Evolutionary conservation across 2,888 invertebrate genomes (phyloP).

Genomic region (Noctua janthe): DNA sequence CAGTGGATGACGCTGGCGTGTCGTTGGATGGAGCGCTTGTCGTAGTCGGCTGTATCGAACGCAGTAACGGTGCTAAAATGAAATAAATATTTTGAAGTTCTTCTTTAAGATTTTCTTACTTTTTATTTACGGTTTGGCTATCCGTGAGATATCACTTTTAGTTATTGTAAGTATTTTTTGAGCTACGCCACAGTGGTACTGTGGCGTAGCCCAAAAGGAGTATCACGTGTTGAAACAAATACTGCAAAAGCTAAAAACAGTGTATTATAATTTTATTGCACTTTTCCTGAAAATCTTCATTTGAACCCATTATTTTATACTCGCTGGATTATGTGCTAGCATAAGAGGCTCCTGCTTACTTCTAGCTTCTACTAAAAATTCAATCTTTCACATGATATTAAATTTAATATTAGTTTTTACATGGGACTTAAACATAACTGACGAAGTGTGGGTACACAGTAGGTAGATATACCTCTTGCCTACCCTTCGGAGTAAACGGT

Average conservation of each 20-base stretch:
- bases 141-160: not conserved
- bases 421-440: not conserved
- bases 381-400: not conserved
- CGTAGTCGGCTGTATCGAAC: constrained; percentile 62
- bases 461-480: not conserved
- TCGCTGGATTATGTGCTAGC: not conserved
- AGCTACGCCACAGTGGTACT: not conserved
- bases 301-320: not conserved
- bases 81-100: not conserved
- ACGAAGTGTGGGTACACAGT: not conserved
- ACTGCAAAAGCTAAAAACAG: not conserved
- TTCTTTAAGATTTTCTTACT: not conserved
- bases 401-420: not conserved
- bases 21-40: constrained; percentile 63
- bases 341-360: not conserved
- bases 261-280: not conserved
- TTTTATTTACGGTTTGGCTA: not conserved
- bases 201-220: not conserved
- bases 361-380: not conserved
- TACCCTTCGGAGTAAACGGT: not conserved
- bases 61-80: constrained; percentile 69
- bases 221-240: not conserved
- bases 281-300: not conserved
- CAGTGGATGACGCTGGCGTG: constrained; percentile 63
- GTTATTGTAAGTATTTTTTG: not conserved